Base-by-base conservation (phyloP, 2,888 invertebrate species). In the Rhagium mordax region DNA sequence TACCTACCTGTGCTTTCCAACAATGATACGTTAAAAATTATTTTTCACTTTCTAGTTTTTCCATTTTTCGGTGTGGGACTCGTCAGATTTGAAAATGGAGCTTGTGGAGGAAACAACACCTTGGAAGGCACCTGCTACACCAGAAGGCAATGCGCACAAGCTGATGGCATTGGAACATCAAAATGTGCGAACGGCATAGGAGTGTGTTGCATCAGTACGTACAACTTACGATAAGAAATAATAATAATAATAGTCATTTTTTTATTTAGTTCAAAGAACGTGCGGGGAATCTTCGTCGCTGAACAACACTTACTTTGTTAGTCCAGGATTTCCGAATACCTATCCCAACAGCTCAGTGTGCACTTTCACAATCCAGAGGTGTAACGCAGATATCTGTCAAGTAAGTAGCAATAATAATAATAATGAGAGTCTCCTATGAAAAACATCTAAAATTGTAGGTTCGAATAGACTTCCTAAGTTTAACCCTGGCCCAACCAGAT, bases 241-340 rank as follows among this genome's bases (percentile, higher is more conserved):
- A n/a, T n/a, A n/a, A n/a, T n/a, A n/a, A n/a, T n/a, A n/a, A n/a
- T n/a, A n/a, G n/a, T n/a, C n/a, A n/a, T n/a, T n/a, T 24, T 18
- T 47, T 75, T 6, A 87, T 86, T 21, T 84, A 96, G 96, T 94
- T 83, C 91, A 93, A 81, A 90, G 91, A 79, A 89, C 92, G 0
- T 96, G 96, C 81, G 95, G 95, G 1, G 88, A 90, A 0, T 90
- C 91, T 0, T 93, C 94, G 0, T 90, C 90, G 61, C 90, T 92
- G 62, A 96, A 96, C 85, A 95, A 95, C 82, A 96, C 96, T 0
- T 96, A 96, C 84, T 96, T 96, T 86, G 92, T 92, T 8, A 96
- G 94, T 84, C 93, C 93, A 0, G 92, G 92, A 3, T 95, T 94
- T 87, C 96, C 96, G 0, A 89, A 91, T 0, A 90, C 93, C 0